Conservation (phyloP, 2,113 vertebrate species). For the Hassar affinis region DNA sequence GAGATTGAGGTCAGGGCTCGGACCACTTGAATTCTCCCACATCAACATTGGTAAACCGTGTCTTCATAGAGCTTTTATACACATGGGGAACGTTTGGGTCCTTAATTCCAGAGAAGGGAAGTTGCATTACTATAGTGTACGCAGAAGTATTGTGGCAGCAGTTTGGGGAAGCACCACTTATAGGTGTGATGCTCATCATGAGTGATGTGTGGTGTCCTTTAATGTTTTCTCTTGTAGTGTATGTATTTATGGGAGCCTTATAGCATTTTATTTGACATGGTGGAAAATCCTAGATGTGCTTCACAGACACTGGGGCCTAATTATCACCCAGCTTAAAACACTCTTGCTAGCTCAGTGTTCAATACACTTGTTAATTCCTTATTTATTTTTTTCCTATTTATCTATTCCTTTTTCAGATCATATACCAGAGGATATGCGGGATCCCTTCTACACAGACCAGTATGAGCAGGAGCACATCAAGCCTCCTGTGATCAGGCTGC, state of each 20-base stretch:
- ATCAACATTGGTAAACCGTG: background rate
- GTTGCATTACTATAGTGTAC: background rate
- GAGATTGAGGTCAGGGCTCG: background rate
- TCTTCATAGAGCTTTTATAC: background rate
- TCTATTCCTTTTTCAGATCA: slow-evolving; percentile 79
- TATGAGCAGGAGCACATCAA: slow-evolving; percentile 99
- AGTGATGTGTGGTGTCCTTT: too few species aligned
- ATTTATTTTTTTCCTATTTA: slow-evolving; percentile 1
- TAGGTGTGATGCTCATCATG: background rate
- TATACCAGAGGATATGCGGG: slow-evolving; percentile 91
- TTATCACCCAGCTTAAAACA: background rate
- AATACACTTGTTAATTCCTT: background rate
- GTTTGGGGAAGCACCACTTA: background rate
- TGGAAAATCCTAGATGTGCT: background rate
- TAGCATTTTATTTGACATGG: background rate
- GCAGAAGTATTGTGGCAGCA: background rate
- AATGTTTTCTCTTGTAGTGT: background rate
- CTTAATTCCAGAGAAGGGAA: background rate
- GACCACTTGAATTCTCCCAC: background rate
- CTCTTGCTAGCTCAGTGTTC: background rate
- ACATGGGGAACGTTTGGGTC: background rate
- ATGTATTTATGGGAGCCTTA: background rate
- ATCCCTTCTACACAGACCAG: slow-evolving; percentile 95
- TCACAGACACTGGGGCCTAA: background rate
- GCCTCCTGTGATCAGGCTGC: slow-evolving; percentile 86